Percentiles rank a stretch among this genome's conserved stretches.
Evolutionary conservation across 37 sponge, comb jelly and placozoan genomes (phyloP).

Genomic region (Eunapius fragilis): DNA sequence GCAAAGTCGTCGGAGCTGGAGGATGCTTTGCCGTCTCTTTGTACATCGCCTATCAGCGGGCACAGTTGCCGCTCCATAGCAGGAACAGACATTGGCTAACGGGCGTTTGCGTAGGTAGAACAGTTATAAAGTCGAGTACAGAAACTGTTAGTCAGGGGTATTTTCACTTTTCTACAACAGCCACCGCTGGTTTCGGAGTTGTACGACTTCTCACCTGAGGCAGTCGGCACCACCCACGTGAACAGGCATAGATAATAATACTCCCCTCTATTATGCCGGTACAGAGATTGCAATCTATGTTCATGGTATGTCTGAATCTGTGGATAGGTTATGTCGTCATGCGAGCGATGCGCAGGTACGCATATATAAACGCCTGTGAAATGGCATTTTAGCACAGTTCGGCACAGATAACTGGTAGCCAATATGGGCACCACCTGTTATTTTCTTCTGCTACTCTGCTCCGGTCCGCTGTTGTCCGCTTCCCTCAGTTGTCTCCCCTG

Average conservation of each 20-base stretch:
- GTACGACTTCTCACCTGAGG: constrained; percentile 49
- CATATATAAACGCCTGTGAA: not conserved
- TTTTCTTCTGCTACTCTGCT: not conserved
- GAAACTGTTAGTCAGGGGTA: not conserved
- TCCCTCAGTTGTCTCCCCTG: constrained; percentile 3
- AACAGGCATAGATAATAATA: too few species aligned
- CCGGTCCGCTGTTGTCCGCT: not conserved
- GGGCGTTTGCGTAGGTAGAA: constrained; percentile 39
- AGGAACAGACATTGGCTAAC: constrained; percentile 53
- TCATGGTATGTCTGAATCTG: not conserved
- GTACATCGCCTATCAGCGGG: constrained; percentile 60
- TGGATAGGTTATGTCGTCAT: not conserved
- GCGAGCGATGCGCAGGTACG: not conserved
- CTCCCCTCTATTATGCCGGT: too few species aligned
- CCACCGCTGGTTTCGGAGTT: constrained; percentile 59
- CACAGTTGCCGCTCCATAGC: constrained; percentile 20
- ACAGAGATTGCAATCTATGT: too few species aligned
- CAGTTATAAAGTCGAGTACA: not conserved
- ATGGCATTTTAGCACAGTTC: too few species aligned
- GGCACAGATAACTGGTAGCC: too few species aligned
- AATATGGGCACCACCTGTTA: not conserved
- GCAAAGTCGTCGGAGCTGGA: constrained; percentile 71
- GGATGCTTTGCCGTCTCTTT: constrained; percentile 70
- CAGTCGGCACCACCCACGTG: too few species aligned
- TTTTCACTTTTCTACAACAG: constrained; percentile 2